A percentile compares a stretch with the other conserved stretches of the same genome.
Evolutionary conservation across 2,797 vertebrate genomes (phyloP).

Genomic region (Crax fasciolata): DNA sequence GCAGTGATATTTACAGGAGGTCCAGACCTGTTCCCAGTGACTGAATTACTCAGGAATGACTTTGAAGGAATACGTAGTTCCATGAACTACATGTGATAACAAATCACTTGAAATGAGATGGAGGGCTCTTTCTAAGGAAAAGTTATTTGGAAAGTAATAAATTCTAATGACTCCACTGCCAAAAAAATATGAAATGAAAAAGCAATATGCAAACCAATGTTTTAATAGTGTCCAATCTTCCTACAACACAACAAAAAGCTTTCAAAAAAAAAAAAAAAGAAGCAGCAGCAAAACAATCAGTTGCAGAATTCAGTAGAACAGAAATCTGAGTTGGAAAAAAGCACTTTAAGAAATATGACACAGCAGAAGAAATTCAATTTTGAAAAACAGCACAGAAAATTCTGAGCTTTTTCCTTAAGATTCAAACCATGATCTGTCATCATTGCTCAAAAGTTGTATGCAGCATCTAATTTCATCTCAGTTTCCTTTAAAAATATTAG

Average conservation of each 20-base stretch:
- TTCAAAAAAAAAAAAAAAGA: neutral
- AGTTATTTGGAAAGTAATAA: neutral
- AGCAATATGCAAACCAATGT: neutral
- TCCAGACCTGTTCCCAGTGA: neutral
- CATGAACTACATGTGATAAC: neutral
- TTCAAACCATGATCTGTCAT: neutral
- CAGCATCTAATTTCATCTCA: neutral
- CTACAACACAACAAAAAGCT: neutral
- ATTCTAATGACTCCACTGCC: neutral
- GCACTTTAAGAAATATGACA: neutral
- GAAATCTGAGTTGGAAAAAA: neutral
- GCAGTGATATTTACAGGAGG: neutral
- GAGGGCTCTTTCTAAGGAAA: neutral
- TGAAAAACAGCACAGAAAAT: neutral
- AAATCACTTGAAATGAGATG: neutral
- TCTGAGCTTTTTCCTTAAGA: neutral
- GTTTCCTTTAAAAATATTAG: neutral
- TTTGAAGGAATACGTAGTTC: neutral
- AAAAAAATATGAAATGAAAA: neutral
- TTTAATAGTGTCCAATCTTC: neutral
- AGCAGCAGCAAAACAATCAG: neutral
- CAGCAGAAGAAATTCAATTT: neutral
- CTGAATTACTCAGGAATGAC: neutral
- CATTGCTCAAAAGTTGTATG: neutral
- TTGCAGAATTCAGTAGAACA: neutral